Conservation (phyloP, 2,888 invertebrate genomes). For the Nephrotoma guestfalica region DNA sequence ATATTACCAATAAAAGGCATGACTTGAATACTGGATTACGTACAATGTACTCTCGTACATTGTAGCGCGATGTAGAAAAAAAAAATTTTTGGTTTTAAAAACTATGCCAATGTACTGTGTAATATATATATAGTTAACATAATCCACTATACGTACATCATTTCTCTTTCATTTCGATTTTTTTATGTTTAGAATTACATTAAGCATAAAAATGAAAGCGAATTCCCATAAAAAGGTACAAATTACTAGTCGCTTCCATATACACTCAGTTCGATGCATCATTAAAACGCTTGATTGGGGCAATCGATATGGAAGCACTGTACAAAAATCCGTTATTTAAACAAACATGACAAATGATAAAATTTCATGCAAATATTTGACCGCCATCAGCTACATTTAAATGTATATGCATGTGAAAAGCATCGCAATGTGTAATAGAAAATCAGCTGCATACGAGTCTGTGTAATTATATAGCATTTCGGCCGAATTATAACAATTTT, state of each 20-base stretch:
- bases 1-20: not conserved
- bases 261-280: no score
- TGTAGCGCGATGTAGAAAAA: not conserved
- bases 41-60: not conserved
- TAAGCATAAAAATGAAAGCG: not conserved
- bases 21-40: not conserved
- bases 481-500: no score
- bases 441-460: no score
- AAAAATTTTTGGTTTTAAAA: not conserved
- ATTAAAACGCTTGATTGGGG: no score
- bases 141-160: not conserved
- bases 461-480: no score
- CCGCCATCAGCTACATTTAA: no score
- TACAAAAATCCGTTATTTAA: no score
- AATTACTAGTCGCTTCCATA: not conserved
- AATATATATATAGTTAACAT: not conserved
- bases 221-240: not conserved
- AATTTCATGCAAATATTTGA: no score
- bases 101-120: not conserved
- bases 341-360: no score
- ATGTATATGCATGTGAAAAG: no score
- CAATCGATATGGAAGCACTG: no score
- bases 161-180: not conserved
- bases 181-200: not conserved
- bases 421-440: no score